A percentile compares a stretch with the other conserved stretches of the same genome.
Evolutionary conservation across 2,888 invertebrate genomes (phyloP).

Genomic region (Meghimatium bilineatum): DNA sequence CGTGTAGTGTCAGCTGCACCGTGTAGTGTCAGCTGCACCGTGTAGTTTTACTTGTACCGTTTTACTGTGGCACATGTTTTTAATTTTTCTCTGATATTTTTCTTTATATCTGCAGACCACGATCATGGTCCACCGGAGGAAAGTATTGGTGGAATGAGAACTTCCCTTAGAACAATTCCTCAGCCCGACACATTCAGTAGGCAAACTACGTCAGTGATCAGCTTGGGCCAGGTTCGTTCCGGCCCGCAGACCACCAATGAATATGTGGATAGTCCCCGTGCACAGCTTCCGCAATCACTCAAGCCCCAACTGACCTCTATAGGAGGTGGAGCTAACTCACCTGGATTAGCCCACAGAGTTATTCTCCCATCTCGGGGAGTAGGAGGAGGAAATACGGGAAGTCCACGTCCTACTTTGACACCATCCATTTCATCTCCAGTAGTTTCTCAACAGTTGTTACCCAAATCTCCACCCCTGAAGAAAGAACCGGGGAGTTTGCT

Average conservation of each 20-base stretch:
- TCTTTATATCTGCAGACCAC: constrained; percentile 4
- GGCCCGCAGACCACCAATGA: constrained; percentile 93
- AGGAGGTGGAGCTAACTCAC: constrained; percentile 25
- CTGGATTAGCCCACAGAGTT: constrained; percentile 44
- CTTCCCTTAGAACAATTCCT: constrained; percentile 59
- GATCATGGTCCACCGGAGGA: constrained; percentile 34
- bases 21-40: too few species aligned
- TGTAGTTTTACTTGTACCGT: too few species aligned
- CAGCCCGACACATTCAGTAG: constrained; percentile 58
- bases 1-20: too few species aligned
- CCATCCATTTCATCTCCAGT: constrained; percentile 34
- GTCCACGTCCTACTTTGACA: constrained; percentile 16
- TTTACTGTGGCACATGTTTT: too few species aligned
- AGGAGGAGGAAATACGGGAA: constrained; percentile 29
- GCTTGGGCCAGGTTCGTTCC: constrained; percentile 81
- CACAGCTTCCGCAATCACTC: constrained; percentile 54
- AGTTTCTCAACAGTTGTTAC: constrained; percentile 53
- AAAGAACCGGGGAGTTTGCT: constrained; percentile 60
- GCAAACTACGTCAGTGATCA: constrained; percentile 58
- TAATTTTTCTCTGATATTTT: not conserved
- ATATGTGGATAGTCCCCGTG: constrained; percentile 86
- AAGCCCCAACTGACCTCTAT: constrained; percentile 43
- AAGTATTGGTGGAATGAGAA: constrained; percentile 50
- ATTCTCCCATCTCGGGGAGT: constrained; percentile 38
- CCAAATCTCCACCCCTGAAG: constrained; percentile 66